phyloP scores from a whole-genome alignment of 1,140 invertebrate species.

The Ctenoplectra terminalis region DNA sequence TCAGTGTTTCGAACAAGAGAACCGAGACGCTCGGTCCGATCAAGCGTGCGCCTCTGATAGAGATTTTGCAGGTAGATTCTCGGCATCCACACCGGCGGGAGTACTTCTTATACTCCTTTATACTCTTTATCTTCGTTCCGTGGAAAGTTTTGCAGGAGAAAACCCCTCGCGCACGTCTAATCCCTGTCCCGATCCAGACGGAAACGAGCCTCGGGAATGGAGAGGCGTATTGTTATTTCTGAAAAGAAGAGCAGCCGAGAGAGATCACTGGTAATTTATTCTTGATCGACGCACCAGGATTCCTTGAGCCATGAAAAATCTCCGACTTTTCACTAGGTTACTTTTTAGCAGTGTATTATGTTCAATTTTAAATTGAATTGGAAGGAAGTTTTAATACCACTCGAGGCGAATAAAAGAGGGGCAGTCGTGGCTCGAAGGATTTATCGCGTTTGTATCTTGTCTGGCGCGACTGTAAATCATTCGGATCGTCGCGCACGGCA shows the following conservation, averaged over 20 bases:
- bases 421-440: not conserved
- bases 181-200: slow-evolving; percentile 34
- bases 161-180: slow-evolving; percentile 41
- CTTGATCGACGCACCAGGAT: not conserved
- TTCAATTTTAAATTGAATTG: not conserved
- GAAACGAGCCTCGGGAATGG: not conserved
- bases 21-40: too few relatives aligned
- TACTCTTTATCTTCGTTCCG: slow-evolving; percentile 52
- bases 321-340: not conserved
- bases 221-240: slow-evolving; percentile 45
- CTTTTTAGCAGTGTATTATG: not conserved
- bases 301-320: too few relatives aligned
- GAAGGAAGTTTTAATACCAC: not conserved
- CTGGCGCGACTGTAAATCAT: slow-evolving; percentile 53
- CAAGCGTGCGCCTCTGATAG: too few relatives aligned
- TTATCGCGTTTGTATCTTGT: slow-evolving; percentile 54
- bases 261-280: slow-evolving; percentile 7
- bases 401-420: not conserved
- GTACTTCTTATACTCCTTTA: slow-evolving; percentile 63
- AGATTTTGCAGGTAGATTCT: too few relatives aligned
- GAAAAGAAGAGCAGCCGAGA: not conserved
- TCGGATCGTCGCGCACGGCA: slow-evolving; percentile 37
- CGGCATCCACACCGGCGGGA: not conserved
- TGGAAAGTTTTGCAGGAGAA: slow-evolving; percentile 42
- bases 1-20: slow-evolving; percentile 54